These are phyloP conservation scores for Hassar affinis DNA, from an alignment of 2,113 vertebrate genomes.

Conservation along the genomic window DNA sequence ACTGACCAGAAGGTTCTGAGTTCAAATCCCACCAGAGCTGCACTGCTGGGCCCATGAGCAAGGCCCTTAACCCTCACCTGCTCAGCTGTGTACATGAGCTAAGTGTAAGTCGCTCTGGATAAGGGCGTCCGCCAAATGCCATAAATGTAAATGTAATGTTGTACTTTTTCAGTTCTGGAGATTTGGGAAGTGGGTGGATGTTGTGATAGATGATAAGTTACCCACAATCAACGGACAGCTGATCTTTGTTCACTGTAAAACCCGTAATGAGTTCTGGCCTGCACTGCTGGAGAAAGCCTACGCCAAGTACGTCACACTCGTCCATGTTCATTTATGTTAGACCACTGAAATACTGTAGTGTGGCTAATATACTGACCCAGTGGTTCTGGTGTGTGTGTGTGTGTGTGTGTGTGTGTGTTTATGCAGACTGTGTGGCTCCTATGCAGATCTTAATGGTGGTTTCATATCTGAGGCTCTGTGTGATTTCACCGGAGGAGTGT, in stretches of 20 bases:
- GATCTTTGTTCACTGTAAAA: slow-evolving; percentile 67
- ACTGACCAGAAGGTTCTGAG: too few species aligned
- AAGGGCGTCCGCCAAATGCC: too few species aligned
- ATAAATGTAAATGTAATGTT: too few species aligned
- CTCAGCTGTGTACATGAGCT: too few species aligned
- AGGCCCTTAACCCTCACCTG: too few species aligned
- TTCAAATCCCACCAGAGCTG: too few species aligned
- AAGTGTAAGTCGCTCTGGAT: too few species aligned
- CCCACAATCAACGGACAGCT: slow-evolving; percentile 65
- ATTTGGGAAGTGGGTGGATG: slow-evolving; percentile 72
- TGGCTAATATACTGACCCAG: background rate
- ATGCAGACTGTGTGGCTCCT: slow-evolving; percentile 82
- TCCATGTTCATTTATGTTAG: background rate
- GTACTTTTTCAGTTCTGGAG: slow-evolving; percentile 68
- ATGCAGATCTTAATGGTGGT: slow-evolving; percentile 77
- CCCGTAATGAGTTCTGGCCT: slow-evolving; percentile 70
- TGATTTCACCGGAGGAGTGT: slow-evolving; percentile 86
- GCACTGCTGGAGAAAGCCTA: slow-evolving; percentile 75
- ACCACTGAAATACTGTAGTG: background rate
- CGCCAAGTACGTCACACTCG: slow-evolving; percentile 60
- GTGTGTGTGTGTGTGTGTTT: too few species aligned
- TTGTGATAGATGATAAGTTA: slow-evolving; percentile 73
- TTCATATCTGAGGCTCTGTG: slow-evolving; percentile 79
- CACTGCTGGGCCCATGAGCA: too few species aligned
- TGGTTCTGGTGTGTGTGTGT: background rate